phyloP scores from a whole-genome alignment of 2,797 vertebrate genomes.

The Natrix natrix region DNA sequence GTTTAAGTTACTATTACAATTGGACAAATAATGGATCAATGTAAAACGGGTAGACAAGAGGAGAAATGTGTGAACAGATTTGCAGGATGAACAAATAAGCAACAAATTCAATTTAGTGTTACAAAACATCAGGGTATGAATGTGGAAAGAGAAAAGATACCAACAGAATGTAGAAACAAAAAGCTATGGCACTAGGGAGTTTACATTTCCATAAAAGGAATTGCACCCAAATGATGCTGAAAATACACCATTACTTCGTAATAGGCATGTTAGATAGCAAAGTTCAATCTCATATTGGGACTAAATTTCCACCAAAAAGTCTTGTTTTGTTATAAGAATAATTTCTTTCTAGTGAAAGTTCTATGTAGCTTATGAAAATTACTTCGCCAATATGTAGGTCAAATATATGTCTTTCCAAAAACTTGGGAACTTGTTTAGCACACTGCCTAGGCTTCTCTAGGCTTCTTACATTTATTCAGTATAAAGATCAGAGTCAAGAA shows the following conservation, averaged over 20 bases:
- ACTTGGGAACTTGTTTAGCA: background rate
- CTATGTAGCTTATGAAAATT: background rate
- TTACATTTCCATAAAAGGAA: background rate
- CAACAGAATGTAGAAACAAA: background rate
- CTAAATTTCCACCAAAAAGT: background rate
- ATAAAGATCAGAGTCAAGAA: background rate
- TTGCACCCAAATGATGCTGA: background rate
- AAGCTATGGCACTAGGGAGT: background rate
- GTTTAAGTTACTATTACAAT: conserved; percentile 33
- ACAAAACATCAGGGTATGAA: background rate
- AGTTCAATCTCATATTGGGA: background rate
- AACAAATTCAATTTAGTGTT: conserved; percentile 26
- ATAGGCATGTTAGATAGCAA: background rate
- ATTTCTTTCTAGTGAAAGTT: background rate
- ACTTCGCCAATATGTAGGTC: background rate
- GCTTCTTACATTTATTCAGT: background rate
- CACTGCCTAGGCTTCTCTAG: background rate
- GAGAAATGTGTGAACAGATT: conserved; percentile 20
- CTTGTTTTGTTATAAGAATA: background rate
- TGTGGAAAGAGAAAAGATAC: conserved; percentile 13
- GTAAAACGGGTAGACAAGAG: conserved; percentile 15
- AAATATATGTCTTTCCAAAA: background rate
- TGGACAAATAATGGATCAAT: conserved; percentile 26
- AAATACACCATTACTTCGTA: background rate
- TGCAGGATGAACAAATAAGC: conserved; percentile 27